phyloP scores from a whole-genome alignment of 2,797 vertebrate species.

The Darevskia mixta region DNA sequence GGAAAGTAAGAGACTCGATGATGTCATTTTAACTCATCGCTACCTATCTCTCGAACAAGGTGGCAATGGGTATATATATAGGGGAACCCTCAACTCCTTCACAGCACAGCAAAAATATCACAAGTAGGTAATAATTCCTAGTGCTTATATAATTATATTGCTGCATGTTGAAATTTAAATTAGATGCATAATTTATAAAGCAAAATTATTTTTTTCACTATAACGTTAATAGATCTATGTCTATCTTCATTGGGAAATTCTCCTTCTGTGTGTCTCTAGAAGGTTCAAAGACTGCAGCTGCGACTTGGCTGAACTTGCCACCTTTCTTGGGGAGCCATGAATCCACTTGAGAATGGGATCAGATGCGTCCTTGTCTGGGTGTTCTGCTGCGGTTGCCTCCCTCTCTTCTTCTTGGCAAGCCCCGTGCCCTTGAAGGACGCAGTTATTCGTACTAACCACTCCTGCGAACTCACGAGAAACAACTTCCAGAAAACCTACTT shows the following conservation, averaged over 20 bases:
- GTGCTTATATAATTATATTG: conserved; percentile 1
- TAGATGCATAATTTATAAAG: background rate
- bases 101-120: conserved; percentile 57
- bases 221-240: background rate
- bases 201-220: background rate
- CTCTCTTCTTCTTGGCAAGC: conserved; percentile 63
- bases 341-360: conserved; percentile 44
- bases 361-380: conserved; percentile 53
- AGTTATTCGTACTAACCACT: background rate
- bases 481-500: conserved; percentile 66
- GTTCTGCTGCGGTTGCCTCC: conserved; percentile 62
- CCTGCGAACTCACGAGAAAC: conserved; percentile 67
- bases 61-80: conserved; percentile 78
- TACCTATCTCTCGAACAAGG: conserved; percentile 24
- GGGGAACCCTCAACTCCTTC: conserved; percentile 60
- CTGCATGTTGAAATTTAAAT: background rate
- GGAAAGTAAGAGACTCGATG: conserved; percentile 81
- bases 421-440: conserved; percentile 45
- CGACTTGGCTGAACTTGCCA: background rate
- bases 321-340: conserved; percentile 57
- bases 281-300: conserved; percentile 37
- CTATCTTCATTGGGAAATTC: background rate
- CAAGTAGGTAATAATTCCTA: conserved; percentile 67
- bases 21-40: conserved; percentile 75
- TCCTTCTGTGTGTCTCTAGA: conserved; percentile 36